Percentiles rank a stretch among this genome's conserved stretches.
These are phyloP conservation scores for Fistularia tabacaria DNA, from an alignment of 2,797 vertebrate species.

Conservation along the genomic window DNA sequence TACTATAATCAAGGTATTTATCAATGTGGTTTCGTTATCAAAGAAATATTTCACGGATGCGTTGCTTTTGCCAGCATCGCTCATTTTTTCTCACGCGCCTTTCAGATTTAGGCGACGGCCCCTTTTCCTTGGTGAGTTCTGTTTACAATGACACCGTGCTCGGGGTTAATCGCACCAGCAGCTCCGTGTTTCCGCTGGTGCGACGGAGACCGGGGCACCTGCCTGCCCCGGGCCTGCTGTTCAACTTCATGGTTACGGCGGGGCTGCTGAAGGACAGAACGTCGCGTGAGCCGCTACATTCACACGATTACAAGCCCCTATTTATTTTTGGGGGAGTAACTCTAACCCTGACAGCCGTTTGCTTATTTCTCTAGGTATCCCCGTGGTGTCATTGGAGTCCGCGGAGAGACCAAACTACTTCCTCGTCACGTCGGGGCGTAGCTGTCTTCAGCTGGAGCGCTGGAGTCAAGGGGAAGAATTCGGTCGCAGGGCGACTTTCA, in stretches of 20 bases:
- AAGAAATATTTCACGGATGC: not conserved
- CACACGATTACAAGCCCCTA: not conserved
- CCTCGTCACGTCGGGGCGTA: conserved; percentile 77
- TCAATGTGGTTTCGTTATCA: not conserved
- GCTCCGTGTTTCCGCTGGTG: conserved; percentile 83
- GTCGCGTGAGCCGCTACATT: conserved; percentile 78
- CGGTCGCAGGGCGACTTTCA: conserved; percentile 82
- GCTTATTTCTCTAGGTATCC: conserved; percentile 70
- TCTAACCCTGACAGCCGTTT: too few species aligned
- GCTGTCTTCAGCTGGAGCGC: conserved; percentile 77
- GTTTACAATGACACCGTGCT: conserved; percentile 84
- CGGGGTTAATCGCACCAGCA: conserved; percentile 86
- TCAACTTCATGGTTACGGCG: conserved; percentile 95
- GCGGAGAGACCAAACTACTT: conserved; percentile 97
- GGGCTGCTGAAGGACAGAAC: conserved; percentile 88
- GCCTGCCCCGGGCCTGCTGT: conserved; percentile 76
- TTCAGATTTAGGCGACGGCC: conserved; percentile 90
- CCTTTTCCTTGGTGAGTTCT: conserved; percentile 86
- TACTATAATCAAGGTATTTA: conserved; percentile 95
- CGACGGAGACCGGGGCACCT: conserved; percentile 68
- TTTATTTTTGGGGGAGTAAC: too few species aligned
- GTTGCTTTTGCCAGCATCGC: not conserved
- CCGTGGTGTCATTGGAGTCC: conserved; percentile 90
- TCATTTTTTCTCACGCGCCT: too few species aligned
- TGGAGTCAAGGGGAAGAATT: conserved; percentile 84